These are phyloP conservation scores for Papilio dardanus DNA, from an alignment of 1,140 invertebrate genomes.

Conservation along the genomic window DNA sequence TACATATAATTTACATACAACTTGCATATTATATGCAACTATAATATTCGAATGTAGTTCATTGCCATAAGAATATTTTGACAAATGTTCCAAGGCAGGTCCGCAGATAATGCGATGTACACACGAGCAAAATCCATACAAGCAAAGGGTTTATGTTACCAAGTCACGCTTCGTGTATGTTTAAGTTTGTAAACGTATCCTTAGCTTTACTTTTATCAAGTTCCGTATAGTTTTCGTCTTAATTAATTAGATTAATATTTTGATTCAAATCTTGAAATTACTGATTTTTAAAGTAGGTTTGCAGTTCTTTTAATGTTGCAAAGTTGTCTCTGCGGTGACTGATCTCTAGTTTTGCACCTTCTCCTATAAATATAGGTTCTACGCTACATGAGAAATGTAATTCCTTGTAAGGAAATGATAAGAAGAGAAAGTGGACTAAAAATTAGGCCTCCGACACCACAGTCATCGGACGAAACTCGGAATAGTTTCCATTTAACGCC, in stretches of 20 bases:
- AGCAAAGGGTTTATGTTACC: constrained; percentile 20
- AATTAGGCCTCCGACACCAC: no score
- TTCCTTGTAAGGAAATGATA: no score
- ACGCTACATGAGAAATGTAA: no score
- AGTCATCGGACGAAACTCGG: no score
- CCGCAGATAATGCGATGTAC: constrained; percentile 16
- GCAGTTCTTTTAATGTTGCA: no score
- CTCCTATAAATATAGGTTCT: no score
- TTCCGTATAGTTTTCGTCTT: background rate
- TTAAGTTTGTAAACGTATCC: constrained; percentile 2
- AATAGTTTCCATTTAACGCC: no score
- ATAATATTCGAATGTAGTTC: background rate
- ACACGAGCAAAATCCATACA: constrained; percentile 32
- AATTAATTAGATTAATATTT: background rate
- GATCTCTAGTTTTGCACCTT: no score
- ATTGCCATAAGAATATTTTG: constrained; percentile 24
- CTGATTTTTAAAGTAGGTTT: no score
- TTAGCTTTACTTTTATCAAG: background rate
- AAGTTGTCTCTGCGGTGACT: no score
- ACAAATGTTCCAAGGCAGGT: constrained; percentile 20
- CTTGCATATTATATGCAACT: constrained; percentile 21
- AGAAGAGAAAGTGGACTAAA: no score
- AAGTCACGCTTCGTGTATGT: constrained; percentile 25
- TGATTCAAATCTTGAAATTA: background rate
- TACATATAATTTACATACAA: constrained; percentile 15